These are phyloP conservation scores for Semicossyphus pulcher DNA, from an alignment of 2,113 vertebrate species.

Conservation along the genomic window DNA sequence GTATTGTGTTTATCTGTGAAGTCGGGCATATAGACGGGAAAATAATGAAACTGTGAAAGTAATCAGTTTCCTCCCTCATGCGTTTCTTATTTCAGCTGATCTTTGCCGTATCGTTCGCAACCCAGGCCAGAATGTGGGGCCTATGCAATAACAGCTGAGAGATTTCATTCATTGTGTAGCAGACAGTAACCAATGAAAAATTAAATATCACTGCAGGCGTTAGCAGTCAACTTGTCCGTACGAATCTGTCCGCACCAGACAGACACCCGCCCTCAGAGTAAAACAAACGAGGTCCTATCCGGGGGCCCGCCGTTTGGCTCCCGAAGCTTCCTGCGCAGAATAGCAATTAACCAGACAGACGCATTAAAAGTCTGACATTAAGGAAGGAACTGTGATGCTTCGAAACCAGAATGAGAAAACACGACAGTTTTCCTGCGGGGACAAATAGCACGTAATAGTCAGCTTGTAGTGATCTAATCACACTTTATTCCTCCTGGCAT, in stretches of 20 bases:
- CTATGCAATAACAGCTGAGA: slow-evolving; percentile 50
- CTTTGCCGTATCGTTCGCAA: slow-evolving; percentile 24
- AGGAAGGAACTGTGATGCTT: slow-evolving; percentile 1
- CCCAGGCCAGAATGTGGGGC: slow-evolving; percentile 7
- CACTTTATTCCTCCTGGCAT: slow-evolving; percentile 33
- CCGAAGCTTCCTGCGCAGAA: slow-evolving; percentile 60
- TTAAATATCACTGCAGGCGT: slow-evolving; percentile 60
- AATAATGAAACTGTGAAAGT: slow-evolving; percentile 53
- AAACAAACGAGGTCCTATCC: slow-evolving; percentile 74
- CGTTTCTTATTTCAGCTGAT: slow-evolving; percentile 42
- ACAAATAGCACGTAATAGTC: slow-evolving; percentile 8
- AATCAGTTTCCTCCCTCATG: slow-evolving; percentile 9
- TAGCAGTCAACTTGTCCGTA: slow-evolving; percentile 65
- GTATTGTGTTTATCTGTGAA: slow-evolving; percentile 34
- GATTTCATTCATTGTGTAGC: slow-evolving; percentile 62
- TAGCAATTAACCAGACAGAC: slow-evolving; percentile 69
- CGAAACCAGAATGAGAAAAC: slow-evolving; percentile 18
- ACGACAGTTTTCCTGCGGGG: slow-evolving; percentile 5
- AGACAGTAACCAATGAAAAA: slow-evolving; percentile 72
- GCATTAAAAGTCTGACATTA: slow-evolving; percentile 36
- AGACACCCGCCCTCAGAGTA: slow-evolving; percentile 47
- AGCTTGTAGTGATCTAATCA: slow-evolving; percentile 37
- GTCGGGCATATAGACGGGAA: slow-evolving; percentile 33
- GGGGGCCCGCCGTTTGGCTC: slow-evolving; percentile 51
- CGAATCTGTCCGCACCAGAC: slow-evolving; percentile 52